Evolutionary conservation across 2,113 vertebrate species (phyloP), one percentile per base, ranked within the genome.

Genomic region (Apteryx mantelli): DNA sequence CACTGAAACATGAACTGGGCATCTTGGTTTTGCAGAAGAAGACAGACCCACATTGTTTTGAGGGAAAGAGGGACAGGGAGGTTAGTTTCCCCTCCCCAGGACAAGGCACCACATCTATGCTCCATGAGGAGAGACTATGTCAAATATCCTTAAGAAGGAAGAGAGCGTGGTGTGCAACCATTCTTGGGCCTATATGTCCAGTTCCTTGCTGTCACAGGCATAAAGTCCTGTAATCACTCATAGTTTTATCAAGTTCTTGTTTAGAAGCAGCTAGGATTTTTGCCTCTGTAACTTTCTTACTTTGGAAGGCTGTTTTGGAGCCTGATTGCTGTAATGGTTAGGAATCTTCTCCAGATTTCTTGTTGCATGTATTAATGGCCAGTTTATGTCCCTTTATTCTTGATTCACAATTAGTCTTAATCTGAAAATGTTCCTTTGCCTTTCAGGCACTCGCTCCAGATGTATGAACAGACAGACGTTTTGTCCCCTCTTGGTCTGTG

Each of bases 41-140:
- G 48, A 28, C 28, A 66, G 78, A 74, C 50, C 5, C 36, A 36
- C n/a, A 46, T 7, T 58, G 38, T 52, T 42, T 20, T 7, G 36
- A 5, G 13, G 36, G 13, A 6, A 0, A 0, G 4, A 12, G 19
- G 9, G 9, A 8, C 34, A 26, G 55, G 25, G 42, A 60, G 22
- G 5, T 83, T 34, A 9, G 17, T 84, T 20, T 61, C 32, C 32
- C 24, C 8, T 73, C 63, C 17, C 44, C 48, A 55, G 53, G 21
- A 38, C 68, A 64, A 66, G 42, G 38, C 66, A 55, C 26, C 12
- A 1, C 18, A 2, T 24, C 30, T 34, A n/a, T 11, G 3, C 48
- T 74, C 15, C 38, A 5, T 46, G 64, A 60, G 46, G 24, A 22
- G 55, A 61, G n/a, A 11, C 40, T 10, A 2, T 32, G 24, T 64